phyloP scores from a whole-genome alignment of 92 coral and sea anemone species.

The Diadumene lineata region DNA sequence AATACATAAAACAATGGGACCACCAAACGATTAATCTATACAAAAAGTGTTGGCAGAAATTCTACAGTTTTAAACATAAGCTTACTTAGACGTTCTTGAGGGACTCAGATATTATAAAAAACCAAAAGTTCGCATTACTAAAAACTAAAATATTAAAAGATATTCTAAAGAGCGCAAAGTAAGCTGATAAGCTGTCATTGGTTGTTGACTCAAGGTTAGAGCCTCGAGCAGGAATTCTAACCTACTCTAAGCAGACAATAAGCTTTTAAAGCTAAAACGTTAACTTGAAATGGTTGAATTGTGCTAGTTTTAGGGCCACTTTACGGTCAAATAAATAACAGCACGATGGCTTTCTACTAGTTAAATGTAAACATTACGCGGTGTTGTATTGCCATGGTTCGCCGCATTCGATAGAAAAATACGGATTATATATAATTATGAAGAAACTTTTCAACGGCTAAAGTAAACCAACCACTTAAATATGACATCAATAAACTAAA shows the following conservation, averaged over 20 bases:
- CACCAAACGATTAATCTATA: not conserved
- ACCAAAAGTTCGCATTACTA: no score
- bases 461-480: not conserved
- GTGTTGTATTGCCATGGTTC: not conserved
- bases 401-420: not conserved
- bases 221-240: not conserved
- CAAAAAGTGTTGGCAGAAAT: not conserved
- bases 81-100: not conserved
- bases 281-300: not conserved
- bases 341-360: not conserved
- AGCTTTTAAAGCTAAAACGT: not conserved
- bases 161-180: not conserved
- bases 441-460: not conserved
- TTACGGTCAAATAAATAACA: not conserved
- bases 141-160: no score
- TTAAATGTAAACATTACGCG: no score
- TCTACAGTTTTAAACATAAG: not conserved
- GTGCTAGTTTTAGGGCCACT: not conserved
- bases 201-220: not conserved
- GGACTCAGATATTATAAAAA: not conserved
- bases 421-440: not conserved
- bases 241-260: not conserved
- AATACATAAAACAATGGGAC: not conserved
- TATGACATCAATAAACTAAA: not conserved
- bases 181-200: not conserved